Evolutionary conservation across 2,113 vertebrate genomes (phyloP), one percentile per base, ranked within the genome.

Genomic region (Erythrolamprus reginae): DNA sequence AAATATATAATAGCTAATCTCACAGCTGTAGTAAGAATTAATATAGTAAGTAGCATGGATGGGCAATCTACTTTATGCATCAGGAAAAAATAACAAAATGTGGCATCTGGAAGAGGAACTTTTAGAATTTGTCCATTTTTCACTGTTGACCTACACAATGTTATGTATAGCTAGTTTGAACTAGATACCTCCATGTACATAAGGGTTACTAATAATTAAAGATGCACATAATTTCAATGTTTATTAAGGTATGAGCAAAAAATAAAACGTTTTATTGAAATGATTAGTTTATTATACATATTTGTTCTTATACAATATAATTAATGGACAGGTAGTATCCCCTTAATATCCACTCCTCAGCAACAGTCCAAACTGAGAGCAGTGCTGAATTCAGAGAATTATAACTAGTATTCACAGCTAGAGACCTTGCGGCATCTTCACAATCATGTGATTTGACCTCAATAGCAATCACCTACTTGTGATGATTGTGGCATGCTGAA

Each of bases 1-100:
- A 24, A 92, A 89, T 51, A 92, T 3, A 10, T 92, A 95, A 93
- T 82, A 88, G 87, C 90, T 90, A 61, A 61, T 92, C 84, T 84
- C 86, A n/a, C 88, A 93, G 84, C 28, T 70, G 52, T 61, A 93
- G 23, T 91, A 82, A 33, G n/a, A 70, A 38, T 70, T 70, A 70
- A 2, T 33, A 70, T 3, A 70, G n/a, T 70, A 70, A 13, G 84
- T 7, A 88, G 17, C 65, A 89, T 47, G 70, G 92, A 82, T 8
- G 3, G 48, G 58, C 88, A 1, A 17, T 83, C 23, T 26, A 24
- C 3, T 10, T 70, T 33, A 70, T 33, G 5, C 65, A 70, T 33
- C n/a, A 70, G 15, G 7, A 7, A 70, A 70, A 70, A 33, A 19
- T 70, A 70, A 38, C n/a, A 61, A 10, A 61, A 6, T 70, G 58